Evolutionary conservation across 2,888 invertebrate species (phyloP).

Genomic region (Sabellastarte sp.): DNA sequence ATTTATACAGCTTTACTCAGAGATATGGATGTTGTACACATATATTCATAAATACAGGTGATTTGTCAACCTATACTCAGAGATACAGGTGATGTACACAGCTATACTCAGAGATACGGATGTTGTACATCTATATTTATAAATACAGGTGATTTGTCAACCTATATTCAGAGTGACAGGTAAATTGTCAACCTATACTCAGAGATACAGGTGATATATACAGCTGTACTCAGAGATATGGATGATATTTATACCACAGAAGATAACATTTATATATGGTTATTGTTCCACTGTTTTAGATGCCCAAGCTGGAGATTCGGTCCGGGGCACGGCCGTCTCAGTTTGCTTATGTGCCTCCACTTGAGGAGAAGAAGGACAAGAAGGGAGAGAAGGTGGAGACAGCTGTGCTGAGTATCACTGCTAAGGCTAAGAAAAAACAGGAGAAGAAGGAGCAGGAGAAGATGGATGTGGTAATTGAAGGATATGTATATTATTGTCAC

Average conservation of each 20-base stretch:
- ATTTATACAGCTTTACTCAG: not conserved
- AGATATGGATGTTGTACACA: too few relatives aligned
- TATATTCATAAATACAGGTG: too few relatives aligned
- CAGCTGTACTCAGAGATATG: too few relatives aligned
- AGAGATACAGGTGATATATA: too few relatives aligned
- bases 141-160: not conserved
- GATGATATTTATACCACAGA: too few relatives aligned
- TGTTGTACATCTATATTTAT: too few relatives aligned
- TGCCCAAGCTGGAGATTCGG: constrained; percentile 79
- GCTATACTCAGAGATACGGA: too few relatives aligned
- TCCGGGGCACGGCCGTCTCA: constrained; percentile 92
- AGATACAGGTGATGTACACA: too few relatives aligned
- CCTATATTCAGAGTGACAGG: not conserved
- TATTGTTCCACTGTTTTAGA: constrained; percentile 51
- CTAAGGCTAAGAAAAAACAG: constrained; percentile 67
- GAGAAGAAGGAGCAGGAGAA: constrained; percentile 24
- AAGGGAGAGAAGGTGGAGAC: constrained; percentile 97
- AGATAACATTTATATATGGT: constrained; percentile 9
- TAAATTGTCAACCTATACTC: too few relatives aligned
- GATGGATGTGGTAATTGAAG: constrained; percentile 66
- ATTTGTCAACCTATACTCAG: too few relatives aligned
- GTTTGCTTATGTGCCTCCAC: constrained; percentile 93
- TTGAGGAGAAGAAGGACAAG: constrained; percentile 98
- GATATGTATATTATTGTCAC: too few relatives aligned
- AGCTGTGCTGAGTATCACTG: constrained; percentile 94